Conservation (phyloP, 64 coral and sea anemone species). For the Porites australiensis region DNA sequence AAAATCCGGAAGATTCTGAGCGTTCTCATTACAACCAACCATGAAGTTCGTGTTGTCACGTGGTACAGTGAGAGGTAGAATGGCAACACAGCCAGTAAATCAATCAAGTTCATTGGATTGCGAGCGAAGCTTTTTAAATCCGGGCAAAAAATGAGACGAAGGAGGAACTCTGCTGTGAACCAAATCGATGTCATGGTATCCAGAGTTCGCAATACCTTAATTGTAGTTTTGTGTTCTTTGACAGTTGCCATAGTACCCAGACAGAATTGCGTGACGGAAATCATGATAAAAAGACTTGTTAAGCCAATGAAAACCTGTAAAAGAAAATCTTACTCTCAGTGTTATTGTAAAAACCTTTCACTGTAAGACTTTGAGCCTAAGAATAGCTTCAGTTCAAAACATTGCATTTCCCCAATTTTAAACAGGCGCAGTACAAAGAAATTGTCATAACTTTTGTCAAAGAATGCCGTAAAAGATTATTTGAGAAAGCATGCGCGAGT, state of each 20-base stretch:
- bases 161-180: conserved; percentile 85
- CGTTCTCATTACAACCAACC: conserved; percentile 85
- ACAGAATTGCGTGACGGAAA: conserved; percentile 94
- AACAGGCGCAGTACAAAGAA: too few relatives aligned
- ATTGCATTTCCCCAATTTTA: too few relatives aligned
- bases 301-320: conserved; percentile 84
- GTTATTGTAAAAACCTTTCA: too few relatives aligned
- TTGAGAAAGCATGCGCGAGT: too few relatives aligned
- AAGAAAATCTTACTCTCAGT: neutral
- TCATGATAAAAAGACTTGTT: conserved; percentile 74
- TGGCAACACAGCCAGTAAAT: conserved; percentile 85
- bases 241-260: conserved; percentile 80
- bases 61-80: conserved; percentile 84
- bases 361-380: too few relatives aligned
- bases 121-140: conserved; percentile 52
- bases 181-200: conserved; percentile 81
- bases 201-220: conserved; percentile 42
- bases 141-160: conserved; percentile 85
- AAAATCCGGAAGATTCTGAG: conserved; percentile 85
- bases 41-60: conserved; percentile 67
- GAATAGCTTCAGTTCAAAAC: too few relatives aligned
- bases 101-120: conserved; percentile 98
- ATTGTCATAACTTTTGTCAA: too few relatives aligned
- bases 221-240: conserved; percentile 27
- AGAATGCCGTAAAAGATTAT: too few relatives aligned